Evolutionary conservation across 2,888 invertebrate genomes (phyloP).

Genomic region (Taphrorychus bicolor): DNA sequence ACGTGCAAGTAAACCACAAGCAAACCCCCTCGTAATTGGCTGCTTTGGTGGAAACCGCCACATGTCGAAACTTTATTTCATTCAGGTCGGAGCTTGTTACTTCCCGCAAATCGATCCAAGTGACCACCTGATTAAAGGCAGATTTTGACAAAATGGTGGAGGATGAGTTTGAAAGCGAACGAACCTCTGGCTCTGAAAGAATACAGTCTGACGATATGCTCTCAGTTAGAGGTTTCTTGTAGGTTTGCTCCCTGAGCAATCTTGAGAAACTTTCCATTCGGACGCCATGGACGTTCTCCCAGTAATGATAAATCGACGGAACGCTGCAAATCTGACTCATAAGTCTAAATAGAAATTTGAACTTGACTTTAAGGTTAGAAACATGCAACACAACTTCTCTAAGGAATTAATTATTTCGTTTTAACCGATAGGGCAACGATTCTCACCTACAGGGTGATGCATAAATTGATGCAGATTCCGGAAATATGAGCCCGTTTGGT

Average conservation of each 20-base stretch:
- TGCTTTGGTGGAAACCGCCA: slow-evolving; percentile 65
- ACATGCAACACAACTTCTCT: not conserved
- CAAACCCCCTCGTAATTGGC: slow-evolving; percentile 78
- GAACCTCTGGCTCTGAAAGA: slow-evolving; percentile 68
- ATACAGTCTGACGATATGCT: slow-evolving; percentile 65
- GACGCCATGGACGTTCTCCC: slow-evolving; percentile 82
- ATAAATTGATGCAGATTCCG: slow-evolving; percentile 74
- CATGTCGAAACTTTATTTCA: slow-evolving; percentile 66
- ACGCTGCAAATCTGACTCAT: slow-evolving; percentile 65
- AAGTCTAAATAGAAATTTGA: not conserved
- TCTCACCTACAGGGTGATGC: slow-evolving; percentile 64
- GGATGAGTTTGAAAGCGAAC: not conserved
- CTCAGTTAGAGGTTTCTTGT: slow-evolving; percentile 72
- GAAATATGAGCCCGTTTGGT: slow-evolving; percentile 76
- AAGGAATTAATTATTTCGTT: too few relatives aligned
- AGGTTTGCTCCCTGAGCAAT: slow-evolving; percentile 68
- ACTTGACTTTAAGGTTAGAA: not conserved
- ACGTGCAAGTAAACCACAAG: slow-evolving; percentile 81
- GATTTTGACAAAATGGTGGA: not conserved
- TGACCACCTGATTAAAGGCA: slow-evolving; percentile 62
- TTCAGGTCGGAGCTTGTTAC: slow-evolving; percentile 68
- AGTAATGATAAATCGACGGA: slow-evolving; percentile 73
- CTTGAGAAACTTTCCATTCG: slow-evolving; percentile 73
- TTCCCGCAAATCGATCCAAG: slow-evolving; percentile 73
- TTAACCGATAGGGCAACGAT: not conserved